phyloP scores from a whole-genome alignment of 2,113 vertebrate species.

The Anoura caudifer region DNA sequence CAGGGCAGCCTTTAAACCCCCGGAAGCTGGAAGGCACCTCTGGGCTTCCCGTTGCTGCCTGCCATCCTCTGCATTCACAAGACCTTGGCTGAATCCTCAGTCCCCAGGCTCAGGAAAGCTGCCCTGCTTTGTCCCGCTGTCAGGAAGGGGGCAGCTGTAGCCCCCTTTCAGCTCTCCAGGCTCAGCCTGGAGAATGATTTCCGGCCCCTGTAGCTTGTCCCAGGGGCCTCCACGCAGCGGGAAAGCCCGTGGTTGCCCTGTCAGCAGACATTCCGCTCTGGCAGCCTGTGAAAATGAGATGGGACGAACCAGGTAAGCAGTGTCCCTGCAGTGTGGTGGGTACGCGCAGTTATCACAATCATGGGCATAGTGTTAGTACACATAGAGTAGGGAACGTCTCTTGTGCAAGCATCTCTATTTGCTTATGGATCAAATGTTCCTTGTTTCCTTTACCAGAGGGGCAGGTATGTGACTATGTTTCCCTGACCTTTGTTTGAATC shows the following conservation, averaged over 20 bases:
- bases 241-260: neutral
- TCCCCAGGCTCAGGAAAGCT: neutral
- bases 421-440: neutral
- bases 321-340: neutral
- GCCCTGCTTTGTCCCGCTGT: neutral
- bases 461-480: neutral
- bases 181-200: neutral
- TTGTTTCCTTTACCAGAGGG: neutral
- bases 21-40: neutral
- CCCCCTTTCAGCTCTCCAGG: no score
- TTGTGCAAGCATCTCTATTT: neutral
- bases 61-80: neutral
- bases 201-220: neutral
- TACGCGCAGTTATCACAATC: neutral
- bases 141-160: neutral
- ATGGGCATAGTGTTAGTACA: accelerated
- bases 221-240: neutral
- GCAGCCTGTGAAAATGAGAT: neutral
- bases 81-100: neutral
- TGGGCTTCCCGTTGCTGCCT: neutral
- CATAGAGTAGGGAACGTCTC: neutral
- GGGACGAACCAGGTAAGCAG: neutral
- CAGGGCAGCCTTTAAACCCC: neutral
- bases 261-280: neutral
- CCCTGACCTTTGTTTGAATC: neutral